Percentiles rank a stretch among this genome's conserved stretches.
Evolutionary conservation across 2,888 invertebrate species (phyloP).

Genomic region (Cryptus viduatorius): DNA sequence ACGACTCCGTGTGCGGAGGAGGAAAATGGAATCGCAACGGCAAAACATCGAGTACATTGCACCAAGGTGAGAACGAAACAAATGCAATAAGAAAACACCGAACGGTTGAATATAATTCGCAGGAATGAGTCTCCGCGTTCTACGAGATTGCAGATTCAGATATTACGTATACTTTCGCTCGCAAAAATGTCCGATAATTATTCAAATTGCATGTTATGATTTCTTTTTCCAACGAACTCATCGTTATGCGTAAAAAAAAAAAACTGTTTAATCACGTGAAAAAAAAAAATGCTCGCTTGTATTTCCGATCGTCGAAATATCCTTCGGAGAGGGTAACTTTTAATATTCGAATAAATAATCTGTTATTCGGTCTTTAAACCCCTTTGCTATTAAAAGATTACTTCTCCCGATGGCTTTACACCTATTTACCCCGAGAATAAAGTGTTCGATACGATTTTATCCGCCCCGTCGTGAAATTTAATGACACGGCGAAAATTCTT

Average conservation of each 20-base stretch:
- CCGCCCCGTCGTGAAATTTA: not conserved
- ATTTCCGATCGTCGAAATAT: not conserved
- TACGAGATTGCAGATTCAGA: not conserved
- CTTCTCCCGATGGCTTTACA: not conserved
- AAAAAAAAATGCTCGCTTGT: not conserved
- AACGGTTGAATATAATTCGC: not conserved
- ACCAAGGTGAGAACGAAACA: conserved; percentile 45
- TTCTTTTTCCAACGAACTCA: not conserved
- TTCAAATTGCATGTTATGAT: not conserved
- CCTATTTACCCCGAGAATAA: conserved; percentile 1
- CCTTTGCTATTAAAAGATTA: not conserved
- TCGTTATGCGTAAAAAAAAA: too few relatives aligned
- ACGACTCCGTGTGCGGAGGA: conserved; percentile 19
- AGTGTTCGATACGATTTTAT: not conserved
- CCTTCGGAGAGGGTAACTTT: not conserved
- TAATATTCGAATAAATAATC: too few relatives aligned
- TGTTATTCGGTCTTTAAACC: not conserved
- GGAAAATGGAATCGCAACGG: conserved; percentile 46
- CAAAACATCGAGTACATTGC: conserved; percentile 48
- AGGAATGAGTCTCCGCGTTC: conserved; percentile 4
- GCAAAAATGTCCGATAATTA: not conserved
- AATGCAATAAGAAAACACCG: conserved; percentile 14
- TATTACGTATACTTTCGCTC: not conserved
- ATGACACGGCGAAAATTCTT: not conserved
- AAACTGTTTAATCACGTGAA: too few relatives aligned